Conservation (phyloP, 2,113 vertebrate genomes). For the Antechinus flavipes region DNA sequence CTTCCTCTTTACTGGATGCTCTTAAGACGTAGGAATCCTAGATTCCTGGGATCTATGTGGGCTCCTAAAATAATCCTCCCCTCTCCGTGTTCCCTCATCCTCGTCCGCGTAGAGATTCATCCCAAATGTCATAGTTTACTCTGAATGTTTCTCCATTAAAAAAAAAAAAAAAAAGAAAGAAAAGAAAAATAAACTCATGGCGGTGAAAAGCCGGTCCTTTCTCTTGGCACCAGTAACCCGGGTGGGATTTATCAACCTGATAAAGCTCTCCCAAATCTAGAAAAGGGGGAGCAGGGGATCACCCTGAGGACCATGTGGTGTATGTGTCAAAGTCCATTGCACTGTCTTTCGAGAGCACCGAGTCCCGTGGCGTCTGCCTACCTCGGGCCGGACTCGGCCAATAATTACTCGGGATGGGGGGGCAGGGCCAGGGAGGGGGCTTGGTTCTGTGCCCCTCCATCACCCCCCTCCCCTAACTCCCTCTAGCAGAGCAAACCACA, state of each 20-base stretch:
- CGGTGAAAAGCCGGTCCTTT: background rate
- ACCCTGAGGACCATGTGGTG: no score
- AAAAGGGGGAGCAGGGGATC: background rate
- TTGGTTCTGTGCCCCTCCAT: background rate
- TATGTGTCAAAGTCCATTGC: background rate
- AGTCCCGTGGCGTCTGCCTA: background rate
- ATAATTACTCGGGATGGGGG: background rate
- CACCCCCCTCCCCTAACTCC: rapidly evolving
- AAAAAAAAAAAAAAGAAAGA: background rate
- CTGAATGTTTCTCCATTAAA: background rate
- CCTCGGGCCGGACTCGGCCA: background rate
- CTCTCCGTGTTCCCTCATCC: background rate
- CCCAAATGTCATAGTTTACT: background rate
- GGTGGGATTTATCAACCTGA: background rate
- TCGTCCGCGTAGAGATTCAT: background rate
- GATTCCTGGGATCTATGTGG: background rate
- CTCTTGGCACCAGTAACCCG: background rate
- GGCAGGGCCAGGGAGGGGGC: background rate
- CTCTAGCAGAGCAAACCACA: background rate
- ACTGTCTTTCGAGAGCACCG: background rate
- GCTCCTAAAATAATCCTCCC: background rate
- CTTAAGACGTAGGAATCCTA: background rate
- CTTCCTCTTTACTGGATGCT: background rate
- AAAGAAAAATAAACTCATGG: no score
- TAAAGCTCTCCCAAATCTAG: background rate